A percentile compares a stretch with the other conserved stretches of the same genome.
These are phyloP conservation scores for Drosophila lacicola DNA, from an alignment of 2,888 invertebrate species.

Conservation along the genomic window DNA sequence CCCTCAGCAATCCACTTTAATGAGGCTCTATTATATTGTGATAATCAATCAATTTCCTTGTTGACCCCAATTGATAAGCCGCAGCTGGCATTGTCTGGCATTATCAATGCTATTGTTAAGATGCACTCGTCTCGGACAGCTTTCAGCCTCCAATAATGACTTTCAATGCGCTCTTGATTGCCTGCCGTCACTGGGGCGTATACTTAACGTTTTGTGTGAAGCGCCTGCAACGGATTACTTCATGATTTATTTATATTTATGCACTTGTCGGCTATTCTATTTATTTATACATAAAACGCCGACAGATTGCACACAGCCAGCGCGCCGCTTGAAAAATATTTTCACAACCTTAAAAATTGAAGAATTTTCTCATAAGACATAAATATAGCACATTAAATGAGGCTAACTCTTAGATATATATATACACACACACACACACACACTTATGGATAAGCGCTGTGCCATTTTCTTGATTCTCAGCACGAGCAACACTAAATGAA, in stretches of 20 bases:
- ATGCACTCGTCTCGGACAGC: slow-evolving; percentile 18
- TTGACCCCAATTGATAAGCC: slow-evolving; percentile 51
- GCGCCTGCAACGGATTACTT: slow-evolving; percentile 44
- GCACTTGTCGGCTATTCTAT: slow-evolving; percentile 56
- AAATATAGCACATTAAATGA: slow-evolving; percentile 40
- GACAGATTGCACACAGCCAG: slow-evolving; percentile 36
- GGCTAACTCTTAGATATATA: slow-evolving; percentile 24
- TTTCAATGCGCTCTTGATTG: slow-evolving; percentile 10
- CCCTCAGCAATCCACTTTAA: slow-evolving; percentile 4
- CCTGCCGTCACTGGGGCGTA: slow-evolving; percentile 43
- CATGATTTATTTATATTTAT: slow-evolving; percentile 75
- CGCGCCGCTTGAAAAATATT: slow-evolving; percentile 39
- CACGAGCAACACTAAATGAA: slow-evolving; percentile 2
- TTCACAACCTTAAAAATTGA: slow-evolving; percentile 57
- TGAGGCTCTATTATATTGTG: background rate
- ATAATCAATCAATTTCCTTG: slow-evolving; percentile 43
- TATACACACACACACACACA: background rate
- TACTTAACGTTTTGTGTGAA: slow-evolving; percentile 46
- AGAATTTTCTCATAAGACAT: slow-evolving; percentile 28
- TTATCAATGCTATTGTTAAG: slow-evolving; percentile 35
- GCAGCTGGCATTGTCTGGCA: slow-evolving; percentile 19
- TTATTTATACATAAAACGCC: slow-evolving; percentile 61
- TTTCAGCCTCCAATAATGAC: slow-evolving; percentile 38
- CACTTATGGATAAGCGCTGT: slow-evolving; percentile 1
- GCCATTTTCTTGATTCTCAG: slow-evolving; percentile 15